Percentiles rank a stretch among this genome's conserved stretches.
Evolutionary conservation across 2,797 vertebrate species (phyloP).

Genomic region (Pseudopleuronectes americanus): DNA sequence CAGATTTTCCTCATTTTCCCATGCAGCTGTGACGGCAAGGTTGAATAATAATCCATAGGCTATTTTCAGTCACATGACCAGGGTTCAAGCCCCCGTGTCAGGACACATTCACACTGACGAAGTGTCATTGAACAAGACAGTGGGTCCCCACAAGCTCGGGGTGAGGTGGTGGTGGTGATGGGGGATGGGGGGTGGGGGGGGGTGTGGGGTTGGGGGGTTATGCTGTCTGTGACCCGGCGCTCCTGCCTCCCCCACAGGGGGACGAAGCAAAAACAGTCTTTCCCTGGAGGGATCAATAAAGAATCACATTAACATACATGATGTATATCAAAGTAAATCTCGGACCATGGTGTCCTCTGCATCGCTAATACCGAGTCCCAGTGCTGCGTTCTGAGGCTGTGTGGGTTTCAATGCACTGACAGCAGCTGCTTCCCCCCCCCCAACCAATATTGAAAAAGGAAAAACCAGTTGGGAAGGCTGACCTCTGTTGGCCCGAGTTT

Average conservation of each 20-base stretch:
- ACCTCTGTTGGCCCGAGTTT: conserved; percentile 78
- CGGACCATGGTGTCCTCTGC: conserved; percentile 39
- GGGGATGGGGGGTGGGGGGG: not conserved
- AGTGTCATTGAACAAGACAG: conserved; percentile 55
- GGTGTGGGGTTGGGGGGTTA: not conserved
- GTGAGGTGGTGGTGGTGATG: conserved; percentile 17
- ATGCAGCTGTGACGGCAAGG: conserved; percentile 8
- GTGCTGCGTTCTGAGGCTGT: conserved; percentile 21
- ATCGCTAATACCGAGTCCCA: conserved; percentile 54
- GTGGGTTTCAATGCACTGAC: conserved; percentile 29
- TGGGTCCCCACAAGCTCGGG: conserved; percentile 28
- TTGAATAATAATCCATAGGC: conserved; percentile 27
- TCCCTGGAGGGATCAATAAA: conserved; percentile 59
- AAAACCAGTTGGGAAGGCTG: conserved; percentile 77
- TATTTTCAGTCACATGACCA: conserved; percentile 45
- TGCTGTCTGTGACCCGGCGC: conserved; percentile 40
- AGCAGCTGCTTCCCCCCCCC: conserved; percentile 8
- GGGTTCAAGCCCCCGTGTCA: conserved; percentile 54
- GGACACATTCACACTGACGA: conserved; percentile 34
- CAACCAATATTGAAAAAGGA: conserved; percentile 8
- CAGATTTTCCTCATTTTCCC: conserved; percentile 8
- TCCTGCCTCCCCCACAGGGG: conserved; percentile 48
- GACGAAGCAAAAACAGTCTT: conserved; percentile 28
- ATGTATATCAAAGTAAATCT: conserved; percentile 71
- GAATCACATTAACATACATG: conserved; percentile 70